These are phyloP conservation scores for Tachuris rubrigastra DNA, from an alignment of 2,113 vertebrate species.

Conservation along the genomic window DNA sequence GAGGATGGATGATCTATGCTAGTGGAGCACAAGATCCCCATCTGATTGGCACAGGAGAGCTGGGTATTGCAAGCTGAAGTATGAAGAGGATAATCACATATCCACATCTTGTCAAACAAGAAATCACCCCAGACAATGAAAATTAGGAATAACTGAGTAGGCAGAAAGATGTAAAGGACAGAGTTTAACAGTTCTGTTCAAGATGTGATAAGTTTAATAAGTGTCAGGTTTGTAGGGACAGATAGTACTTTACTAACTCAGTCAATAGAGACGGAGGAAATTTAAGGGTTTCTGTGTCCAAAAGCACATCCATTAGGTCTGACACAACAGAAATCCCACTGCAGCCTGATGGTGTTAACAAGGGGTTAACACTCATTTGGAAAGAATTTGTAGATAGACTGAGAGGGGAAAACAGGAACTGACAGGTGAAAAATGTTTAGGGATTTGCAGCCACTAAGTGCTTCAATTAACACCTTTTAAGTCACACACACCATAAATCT, in stretches of 20 bases:
- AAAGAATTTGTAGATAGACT: not conserved
- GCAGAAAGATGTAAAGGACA: not conserved
- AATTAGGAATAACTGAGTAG: not conserved
- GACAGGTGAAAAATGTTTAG: slow-evolving; percentile 40
- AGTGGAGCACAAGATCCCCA: not conserved
- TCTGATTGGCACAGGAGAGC: not conserved
- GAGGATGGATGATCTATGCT: not conserved
- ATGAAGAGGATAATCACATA: not conserved
- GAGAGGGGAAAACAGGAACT: not conserved
- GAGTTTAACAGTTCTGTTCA: not conserved
- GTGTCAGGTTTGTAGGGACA: not conserved
- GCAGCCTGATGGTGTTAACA: not conserved
- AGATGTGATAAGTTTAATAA: not conserved
- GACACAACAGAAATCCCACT: not conserved
- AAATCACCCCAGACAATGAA: not conserved
- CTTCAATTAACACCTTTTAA: slow-evolving; percentile 62
- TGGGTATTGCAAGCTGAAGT: not conserved
- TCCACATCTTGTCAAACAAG: not conserved
- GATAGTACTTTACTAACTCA: not conserved
- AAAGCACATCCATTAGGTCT: not conserved
- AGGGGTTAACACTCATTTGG: slow-evolving; percentile 3
- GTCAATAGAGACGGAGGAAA: not conserved
- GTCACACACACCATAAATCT: slow-evolving; percentile 21
- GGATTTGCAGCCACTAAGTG: slow-evolving; percentile 38
- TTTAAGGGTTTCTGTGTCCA: not conserved